phyloP scores from a whole-genome alignment of 2,888 invertebrate species.

The Trilocha varians region DNA sequence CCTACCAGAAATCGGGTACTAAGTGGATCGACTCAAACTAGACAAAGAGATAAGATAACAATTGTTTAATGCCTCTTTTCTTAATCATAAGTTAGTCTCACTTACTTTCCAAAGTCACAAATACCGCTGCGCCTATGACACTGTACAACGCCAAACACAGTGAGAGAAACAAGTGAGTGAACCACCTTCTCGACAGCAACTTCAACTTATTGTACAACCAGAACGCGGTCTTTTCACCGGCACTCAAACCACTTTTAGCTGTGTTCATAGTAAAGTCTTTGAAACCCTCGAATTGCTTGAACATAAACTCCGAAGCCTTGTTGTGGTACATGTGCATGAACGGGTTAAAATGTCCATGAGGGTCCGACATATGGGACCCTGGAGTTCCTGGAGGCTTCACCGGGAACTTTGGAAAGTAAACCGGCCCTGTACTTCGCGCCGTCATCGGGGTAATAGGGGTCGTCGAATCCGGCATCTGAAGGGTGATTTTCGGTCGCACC shows the following conservation, averaged over 20 bases:
- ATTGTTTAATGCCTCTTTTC: neutral
- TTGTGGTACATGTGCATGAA: conserved; percentile 71
- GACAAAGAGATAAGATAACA: neutral
- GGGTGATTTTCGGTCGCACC: conserved; percentile 60
- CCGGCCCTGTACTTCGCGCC: conserved; percentile 32
- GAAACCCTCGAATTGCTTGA: conserved; percentile 84
- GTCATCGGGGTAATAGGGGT: conserved; percentile 31
- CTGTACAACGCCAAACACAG: conserved; percentile 85
- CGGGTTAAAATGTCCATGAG: conserved; percentile 46
- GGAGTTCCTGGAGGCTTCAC: conserved; percentile 43
- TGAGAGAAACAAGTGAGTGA: conserved; percentile 90
- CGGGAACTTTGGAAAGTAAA: conserved; percentile 37
- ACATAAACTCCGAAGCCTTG: conserved; percentile 84
- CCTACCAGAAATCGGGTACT: too few relatives aligned
- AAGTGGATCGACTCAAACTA: neutral
- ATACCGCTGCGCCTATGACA: conserved; percentile 85
- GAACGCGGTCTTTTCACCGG: conserved; percentile 86
- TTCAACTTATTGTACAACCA: conserved; percentile 86
- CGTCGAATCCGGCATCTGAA: conserved; percentile 53
- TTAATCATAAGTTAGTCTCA: conserved; percentile 7
- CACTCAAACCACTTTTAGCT: conserved; percentile 84
- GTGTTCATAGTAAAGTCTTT: conserved; percentile 82
- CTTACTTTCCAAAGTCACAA: conserved; percentile 85
- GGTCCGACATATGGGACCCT: conserved; percentile 47
- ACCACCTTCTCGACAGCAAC: conserved; percentile 86